A percentile compares a stretch with the other conserved stretches of the same genome.
Conservation (phyloP, 2,113 vertebrate genomes). For the Plecturocebus donacophilus region DNA sequence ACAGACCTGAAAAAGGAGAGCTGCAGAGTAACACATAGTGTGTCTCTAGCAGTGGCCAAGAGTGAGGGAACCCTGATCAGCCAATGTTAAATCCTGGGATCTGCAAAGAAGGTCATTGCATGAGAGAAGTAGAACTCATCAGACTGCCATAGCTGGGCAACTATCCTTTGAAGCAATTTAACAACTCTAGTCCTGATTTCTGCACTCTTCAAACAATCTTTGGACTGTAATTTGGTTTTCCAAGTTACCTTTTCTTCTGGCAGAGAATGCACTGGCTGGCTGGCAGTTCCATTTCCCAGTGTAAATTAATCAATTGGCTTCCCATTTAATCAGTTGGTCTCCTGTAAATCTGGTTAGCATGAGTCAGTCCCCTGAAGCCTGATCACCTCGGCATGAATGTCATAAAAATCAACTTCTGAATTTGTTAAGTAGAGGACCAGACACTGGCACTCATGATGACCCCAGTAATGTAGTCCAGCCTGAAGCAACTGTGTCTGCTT, state of each 20-base stretch:
- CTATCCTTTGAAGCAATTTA: not conserved
- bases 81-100: not conserved
- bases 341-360: conserved; percentile 72
- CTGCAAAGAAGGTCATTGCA: not conserved
- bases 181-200: not conserved
- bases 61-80: not conserved
- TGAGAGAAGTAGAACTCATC: not conserved
- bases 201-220: conserved; percentile 49
- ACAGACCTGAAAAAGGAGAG: not conserved
- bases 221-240: conserved; percentile 51
- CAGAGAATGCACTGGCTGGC: not conserved
- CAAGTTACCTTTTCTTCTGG: conserved; percentile 48
- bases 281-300: conserved; percentile 61
- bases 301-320: conserved; percentile 67
- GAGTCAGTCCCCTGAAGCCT: conserved; percentile 70
- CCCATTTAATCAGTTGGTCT: conserved; percentile 66
- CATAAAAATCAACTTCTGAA: conserved; percentile 70
- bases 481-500: conserved; percentile 51
- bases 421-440: conserved; percentile 63
- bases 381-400: conserved; percentile 28
- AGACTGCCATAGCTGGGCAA: not conserved
- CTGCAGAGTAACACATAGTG: not conserved
- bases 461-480: conserved; percentile 52
- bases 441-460: conserved; percentile 63
- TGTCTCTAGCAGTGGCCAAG: not conserved